Evolutionary conservation across 1,140 invertebrate species (phyloP).

Genomic region (Leptestheria dahalacensis): DNA sequence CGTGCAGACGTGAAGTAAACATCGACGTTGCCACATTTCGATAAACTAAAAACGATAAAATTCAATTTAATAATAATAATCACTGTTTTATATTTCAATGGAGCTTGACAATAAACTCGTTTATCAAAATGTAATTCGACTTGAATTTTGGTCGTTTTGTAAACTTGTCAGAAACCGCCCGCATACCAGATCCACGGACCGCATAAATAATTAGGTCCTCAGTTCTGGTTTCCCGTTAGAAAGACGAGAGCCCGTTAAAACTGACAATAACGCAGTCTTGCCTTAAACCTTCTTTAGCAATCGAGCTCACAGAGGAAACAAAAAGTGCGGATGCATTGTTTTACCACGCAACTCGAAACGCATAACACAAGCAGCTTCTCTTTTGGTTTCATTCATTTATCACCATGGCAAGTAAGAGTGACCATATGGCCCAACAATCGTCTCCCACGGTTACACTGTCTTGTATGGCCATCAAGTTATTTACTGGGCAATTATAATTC

Average conservation of each 20-base stretch:
- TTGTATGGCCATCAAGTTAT: too few relatives aligned
- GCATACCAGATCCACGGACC: not conserved
- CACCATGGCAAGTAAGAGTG: too few relatives aligned
- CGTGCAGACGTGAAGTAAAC: not conserved
- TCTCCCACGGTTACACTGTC: too few relatives aligned
- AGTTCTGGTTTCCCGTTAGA: not conserved
- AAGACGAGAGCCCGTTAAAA: not conserved
- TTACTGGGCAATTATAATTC: too few relatives aligned
- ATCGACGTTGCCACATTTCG: not conserved
- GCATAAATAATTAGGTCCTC: not conserved
- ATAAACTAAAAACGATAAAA: not conserved
- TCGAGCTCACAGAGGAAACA: not conserved
- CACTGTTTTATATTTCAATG: not conserved
- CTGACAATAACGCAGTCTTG: not conserved
- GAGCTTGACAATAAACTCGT: not conserved
- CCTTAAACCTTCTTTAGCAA: not conserved
- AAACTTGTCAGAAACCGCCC: not conserved
- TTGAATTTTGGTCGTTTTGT: not conserved
- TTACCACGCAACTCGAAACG: too few relatives aligned
- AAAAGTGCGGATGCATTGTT: too few relatives aligned
- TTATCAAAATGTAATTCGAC: not conserved
- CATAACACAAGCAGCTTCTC: too few relatives aligned
- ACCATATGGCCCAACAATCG: too few relatives aligned
- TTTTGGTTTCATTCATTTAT: too few relatives aligned
- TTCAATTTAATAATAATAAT: not conserved